Evolutionary conservation across 1,140 invertebrate genomes (phyloP), one percentile per base, ranked within the genome.

Genomic region (Cydia splendana): DNA sequence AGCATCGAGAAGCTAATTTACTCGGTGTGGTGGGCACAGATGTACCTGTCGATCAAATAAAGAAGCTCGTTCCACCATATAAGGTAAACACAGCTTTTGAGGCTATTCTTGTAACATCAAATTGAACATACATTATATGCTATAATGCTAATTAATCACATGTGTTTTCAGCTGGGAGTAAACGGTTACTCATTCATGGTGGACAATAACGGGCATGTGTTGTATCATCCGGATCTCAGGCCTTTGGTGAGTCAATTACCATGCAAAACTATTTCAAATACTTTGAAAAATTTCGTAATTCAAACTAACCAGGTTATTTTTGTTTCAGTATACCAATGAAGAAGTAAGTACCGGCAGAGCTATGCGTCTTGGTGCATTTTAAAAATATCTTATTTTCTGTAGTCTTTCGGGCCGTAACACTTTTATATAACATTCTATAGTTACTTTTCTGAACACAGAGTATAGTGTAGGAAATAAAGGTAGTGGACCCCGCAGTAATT

Each of bases 101-200:
- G 10, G 0, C 4, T 12, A 48, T 15, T 15, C 34, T 12, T 13
- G 42, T 13, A 12, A 45, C 10, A 13, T 45, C 42, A 45, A 48
- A 15, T 48, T 53, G 6, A 13, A 18, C 6, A n/a, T 53, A 53
- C 5, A 5, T n/a, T 53, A 53, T 15, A n/a, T n/a, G n/a, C n/a
- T n/a, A n/a, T n/a, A n/a, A 4, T 13, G 3, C 51, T 53, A 6
- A 53, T n/a, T 53, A 6, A 5, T 15, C 73, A 42, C 1, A 42
- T 69, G 69, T 73, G 75, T 69, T 77, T 7, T 12, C n/a, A 53
- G 51, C 94, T 99, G 80, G 98, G 98, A 79, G 97, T 98, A 62
- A 99, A 99, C 94, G 98, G 98, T 65, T 99, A 99, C 94, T 97
- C 98, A 12, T 99, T 99, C 94, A 96, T 98, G 89, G 96, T 99